phyloP scores from a whole-genome alignment of 1,140 invertebrate genomes.

The Odontomachus brunneus region DNA sequence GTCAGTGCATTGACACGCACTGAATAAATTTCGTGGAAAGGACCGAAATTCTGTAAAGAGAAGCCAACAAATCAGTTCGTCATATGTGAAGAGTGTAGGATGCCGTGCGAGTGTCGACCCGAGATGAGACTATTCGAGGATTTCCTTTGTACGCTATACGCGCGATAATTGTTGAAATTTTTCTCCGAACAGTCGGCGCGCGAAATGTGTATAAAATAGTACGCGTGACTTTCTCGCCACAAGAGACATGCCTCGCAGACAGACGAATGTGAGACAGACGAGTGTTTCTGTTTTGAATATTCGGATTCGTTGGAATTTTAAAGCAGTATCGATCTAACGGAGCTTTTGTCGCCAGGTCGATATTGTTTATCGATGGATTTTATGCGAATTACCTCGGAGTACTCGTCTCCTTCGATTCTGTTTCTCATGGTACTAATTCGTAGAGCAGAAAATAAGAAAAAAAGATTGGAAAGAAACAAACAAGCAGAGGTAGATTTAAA shows the following conservation, averaged over 20 bases:
- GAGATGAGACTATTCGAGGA: neutral
- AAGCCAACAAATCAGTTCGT: neutral
- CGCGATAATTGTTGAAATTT: too few relatives aligned
- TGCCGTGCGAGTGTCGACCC: neutral
- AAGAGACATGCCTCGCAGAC: neutral
- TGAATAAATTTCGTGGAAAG: too few relatives aligned
- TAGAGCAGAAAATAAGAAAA: neutral
- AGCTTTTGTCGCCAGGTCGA: too few relatives aligned
- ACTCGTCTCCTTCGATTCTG: neutral
- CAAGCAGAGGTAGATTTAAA: neutral
- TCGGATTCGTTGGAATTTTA: neutral
- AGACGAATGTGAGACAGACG: neutral
- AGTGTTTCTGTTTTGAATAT: slow-evolving; percentile 11
- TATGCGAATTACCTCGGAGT: neutral
- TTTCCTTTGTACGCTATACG: too few relatives aligned
- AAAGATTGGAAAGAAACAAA: neutral
- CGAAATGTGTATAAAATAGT: neutral
- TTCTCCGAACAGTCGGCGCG: neutral
- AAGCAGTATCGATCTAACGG: neutral
- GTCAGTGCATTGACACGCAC: neutral
- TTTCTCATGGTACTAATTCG: neutral
- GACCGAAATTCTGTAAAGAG: neutral
- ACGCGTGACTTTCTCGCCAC: neutral
- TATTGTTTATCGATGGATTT: slow-evolving; percentile 1
- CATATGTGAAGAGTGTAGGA: neutral